Conservation (phyloP, 1,140 invertebrate species). For the Drosophila guanche region DNA sequence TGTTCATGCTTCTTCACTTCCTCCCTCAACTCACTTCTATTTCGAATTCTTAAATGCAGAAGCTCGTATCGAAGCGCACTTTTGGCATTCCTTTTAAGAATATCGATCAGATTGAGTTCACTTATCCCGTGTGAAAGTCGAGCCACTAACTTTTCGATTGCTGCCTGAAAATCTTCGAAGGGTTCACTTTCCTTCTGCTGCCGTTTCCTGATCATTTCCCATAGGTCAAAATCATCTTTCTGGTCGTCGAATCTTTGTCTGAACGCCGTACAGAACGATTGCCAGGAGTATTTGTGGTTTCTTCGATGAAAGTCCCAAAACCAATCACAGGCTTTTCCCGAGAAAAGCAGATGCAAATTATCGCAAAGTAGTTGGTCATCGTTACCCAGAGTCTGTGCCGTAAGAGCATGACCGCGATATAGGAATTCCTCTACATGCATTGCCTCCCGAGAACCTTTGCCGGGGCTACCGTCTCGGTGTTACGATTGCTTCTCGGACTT, state of each 20-base stretch:
- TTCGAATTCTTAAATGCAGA: slow-evolving; percentile 9
- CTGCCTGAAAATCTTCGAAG: slow-evolving; percentile 11
- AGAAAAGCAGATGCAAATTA: too few species aligned
- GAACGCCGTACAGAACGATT: slow-evolving; percentile 5
- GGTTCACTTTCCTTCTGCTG: too few species aligned
- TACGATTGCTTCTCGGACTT: too few species aligned
- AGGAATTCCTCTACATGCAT: too few species aligned
- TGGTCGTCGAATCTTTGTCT: slow-evolving; percentile 17
- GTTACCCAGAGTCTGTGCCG: too few species aligned
- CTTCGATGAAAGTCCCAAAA: not conserved
- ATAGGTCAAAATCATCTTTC: slow-evolving; percentile 16
- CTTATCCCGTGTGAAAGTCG: too few species aligned
- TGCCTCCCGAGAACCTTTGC: too few species aligned
- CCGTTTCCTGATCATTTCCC: slow-evolving; percentile 20
- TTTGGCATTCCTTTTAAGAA: not conserved
- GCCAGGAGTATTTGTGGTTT: slow-evolving; percentile 9
- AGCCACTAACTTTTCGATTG: slow-evolving; percentile 1
- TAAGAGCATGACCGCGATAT: too few species aligned
- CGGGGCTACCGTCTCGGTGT: too few species aligned
- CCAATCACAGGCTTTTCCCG: too few species aligned
- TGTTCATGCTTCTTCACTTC: slow-evolving; percentile 1
- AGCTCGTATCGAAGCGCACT: slow-evolving; percentile 14
- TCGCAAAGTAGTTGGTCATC: too few species aligned
- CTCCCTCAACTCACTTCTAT: slow-evolving; percentile 5
- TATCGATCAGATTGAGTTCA: too few species aligned